phyloP scores from a whole-genome alignment of 1,140 invertebrate species.

The Parapsyche elsis region DNA sequence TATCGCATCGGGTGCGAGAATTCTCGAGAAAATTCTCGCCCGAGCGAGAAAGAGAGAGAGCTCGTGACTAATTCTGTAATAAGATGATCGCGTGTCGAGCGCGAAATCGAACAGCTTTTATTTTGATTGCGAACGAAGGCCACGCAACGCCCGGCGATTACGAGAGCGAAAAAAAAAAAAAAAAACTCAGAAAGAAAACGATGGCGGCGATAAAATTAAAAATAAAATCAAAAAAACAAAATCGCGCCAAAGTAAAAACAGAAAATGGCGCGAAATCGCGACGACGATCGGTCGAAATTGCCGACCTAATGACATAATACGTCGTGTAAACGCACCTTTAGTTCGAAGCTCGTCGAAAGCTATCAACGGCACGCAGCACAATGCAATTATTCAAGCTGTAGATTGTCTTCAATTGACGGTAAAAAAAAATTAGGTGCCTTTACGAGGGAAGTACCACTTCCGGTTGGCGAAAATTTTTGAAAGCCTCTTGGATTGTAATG shows the following conservation, averaged over 20 bases:
- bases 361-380: not conserved
- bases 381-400: not conserved
- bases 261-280: not conserved
- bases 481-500: no score
- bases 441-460: no score
- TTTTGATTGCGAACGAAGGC: constrained; percentile 52
- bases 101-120: constrained; percentile 55
- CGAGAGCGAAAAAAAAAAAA: not conserved
- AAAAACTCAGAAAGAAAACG: not conserved
- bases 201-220: constrained; percentile 28
- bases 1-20: no score
- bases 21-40: no score
- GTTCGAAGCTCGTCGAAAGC: not conserved
- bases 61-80: constrained; percentile 55
- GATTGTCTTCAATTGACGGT: no score
- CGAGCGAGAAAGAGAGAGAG: no score
- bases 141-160: constrained; percentile 45
- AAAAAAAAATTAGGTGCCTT: no score
- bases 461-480: no score
- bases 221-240: not conserved
- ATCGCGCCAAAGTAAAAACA: no score
- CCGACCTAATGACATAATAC: not conserved
- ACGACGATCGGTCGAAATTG: not conserved
- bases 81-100: constrained; percentile 52
- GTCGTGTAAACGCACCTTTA: no score